Evolutionary conservation across 2,113 vertebrate genomes (phyloP).

Genomic region (Lethenteron reissneri): DNA sequence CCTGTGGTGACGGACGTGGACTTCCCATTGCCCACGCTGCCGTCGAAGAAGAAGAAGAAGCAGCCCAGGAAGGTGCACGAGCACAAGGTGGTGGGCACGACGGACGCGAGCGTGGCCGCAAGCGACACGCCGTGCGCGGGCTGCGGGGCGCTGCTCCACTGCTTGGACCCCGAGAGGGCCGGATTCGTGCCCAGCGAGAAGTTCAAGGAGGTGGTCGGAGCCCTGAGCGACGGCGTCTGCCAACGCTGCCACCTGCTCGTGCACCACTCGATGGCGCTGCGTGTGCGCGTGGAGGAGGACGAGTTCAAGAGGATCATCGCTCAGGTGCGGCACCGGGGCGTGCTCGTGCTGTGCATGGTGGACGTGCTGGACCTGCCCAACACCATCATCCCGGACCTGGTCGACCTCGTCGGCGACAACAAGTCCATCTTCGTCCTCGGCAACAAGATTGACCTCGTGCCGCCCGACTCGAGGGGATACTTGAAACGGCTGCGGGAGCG

Average conservation of each 20-base stretch:
- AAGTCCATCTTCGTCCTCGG: slow-evolving; percentile 45
- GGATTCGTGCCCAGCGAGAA: slow-evolving; percentile 52
- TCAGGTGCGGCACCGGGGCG: slow-evolving; percentile 17
- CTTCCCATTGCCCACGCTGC: slow-evolving; percentile 14
- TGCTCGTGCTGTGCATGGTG: slow-evolving; percentile 45
- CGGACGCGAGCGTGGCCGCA: slow-evolving; percentile 19
- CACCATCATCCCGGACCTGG: slow-evolving; percentile 21
- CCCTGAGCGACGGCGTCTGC: slow-evolving; percentile 21
- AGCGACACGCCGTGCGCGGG: slow-evolving; percentile 36
- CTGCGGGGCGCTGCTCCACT: slow-evolving; percentile 54
- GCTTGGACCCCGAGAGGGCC: slow-evolving; percentile 19
- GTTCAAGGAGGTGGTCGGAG: slow-evolving; percentile 17
- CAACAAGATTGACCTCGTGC: slow-evolving; percentile 59
- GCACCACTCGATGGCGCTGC: slow-evolving; percentile 32
- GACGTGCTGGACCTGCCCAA: slow-evolving; percentile 56
- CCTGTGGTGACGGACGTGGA: slow-evolving; percentile 13
- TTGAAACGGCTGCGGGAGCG: slow-evolving; percentile 28
- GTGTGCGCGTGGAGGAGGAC: slow-evolving; percentile 25
- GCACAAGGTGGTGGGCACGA: slow-evolving; percentile 20
- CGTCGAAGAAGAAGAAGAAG: slow-evolving; percentile 11
- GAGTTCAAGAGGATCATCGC: slow-evolving; percentile 29
- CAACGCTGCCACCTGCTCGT: slow-evolving; percentile 49
- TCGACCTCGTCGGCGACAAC: slow-evolving; percentile 24
- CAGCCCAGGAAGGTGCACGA: slow-evolving; percentile 9
- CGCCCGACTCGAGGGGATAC: slow-evolving; percentile 29